Evolutionary conservation across 2,113 vertebrate species (phyloP).

Genomic region (Rhinichthys klamathensis): DNA sequence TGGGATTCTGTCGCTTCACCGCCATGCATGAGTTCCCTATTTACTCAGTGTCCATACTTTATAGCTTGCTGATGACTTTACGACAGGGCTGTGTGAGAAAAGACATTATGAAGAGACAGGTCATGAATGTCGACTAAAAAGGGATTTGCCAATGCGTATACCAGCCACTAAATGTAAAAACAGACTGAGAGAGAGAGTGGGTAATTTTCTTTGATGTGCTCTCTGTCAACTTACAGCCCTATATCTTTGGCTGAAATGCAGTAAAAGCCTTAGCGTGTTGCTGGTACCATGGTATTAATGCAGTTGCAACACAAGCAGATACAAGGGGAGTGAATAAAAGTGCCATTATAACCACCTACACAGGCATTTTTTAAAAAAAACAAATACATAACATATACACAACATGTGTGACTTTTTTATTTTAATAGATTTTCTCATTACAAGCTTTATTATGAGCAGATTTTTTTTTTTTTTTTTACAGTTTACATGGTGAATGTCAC

Average conservation of each 20-base stretch:
- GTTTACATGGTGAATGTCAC: neutral
- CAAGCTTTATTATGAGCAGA: neutral
- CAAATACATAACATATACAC: conserved; percentile 44
- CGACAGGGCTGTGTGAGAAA: conserved; percentile 21
- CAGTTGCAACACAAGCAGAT: conserved; percentile 16
- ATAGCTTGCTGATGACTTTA: conserved; percentile 42
- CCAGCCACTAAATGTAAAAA: conserved; percentile 38
- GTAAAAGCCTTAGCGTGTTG: conserved; percentile 18
- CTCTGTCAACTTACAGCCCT: neutral
- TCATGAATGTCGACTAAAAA: conserved; percentile 42
- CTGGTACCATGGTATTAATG: conserved; percentile 23
- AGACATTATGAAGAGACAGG: conserved; percentile 48
- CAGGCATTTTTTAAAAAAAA: conserved; percentile 66
- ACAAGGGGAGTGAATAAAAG: conserved; percentile 45
- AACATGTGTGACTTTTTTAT: conserved; percentile 21
- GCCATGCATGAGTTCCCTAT: conserved; percentile 36
- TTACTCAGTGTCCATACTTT: conserved; percentile 32
- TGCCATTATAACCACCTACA: conserved; percentile 60
- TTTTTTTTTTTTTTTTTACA: neutral
- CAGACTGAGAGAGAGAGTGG: neutral
- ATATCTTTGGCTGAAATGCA: neutral
- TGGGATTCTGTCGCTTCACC: neutral
- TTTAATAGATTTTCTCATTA: neutral
- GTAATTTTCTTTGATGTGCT: conserved; percentile 27
- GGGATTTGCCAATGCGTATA: conserved; percentile 31